Conservation (phyloP, 92 coral and sea anemone species). For the Bergia puertoricense region DNA sequence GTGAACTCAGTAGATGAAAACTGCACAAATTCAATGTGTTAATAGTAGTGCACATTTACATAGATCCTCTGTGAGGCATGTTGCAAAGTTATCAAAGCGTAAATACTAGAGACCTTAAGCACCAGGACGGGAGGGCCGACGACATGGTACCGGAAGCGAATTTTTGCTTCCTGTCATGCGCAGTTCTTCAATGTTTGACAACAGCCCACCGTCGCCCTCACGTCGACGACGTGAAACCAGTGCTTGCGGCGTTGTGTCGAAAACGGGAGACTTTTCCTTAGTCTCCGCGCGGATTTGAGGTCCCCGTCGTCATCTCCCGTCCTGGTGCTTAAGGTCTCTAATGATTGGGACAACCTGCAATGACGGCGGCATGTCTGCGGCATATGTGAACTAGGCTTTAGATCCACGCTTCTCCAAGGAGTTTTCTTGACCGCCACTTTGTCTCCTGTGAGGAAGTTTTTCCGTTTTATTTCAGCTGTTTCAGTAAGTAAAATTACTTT, state of each 20-base stretch:
- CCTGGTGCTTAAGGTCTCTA: no score
- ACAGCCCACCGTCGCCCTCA: conserved; percentile 39
- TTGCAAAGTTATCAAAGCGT: neutral
- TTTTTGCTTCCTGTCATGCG: conserved; percentile 43
- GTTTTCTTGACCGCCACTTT: no score
- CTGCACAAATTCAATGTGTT: neutral
- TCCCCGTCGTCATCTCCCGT: no score
- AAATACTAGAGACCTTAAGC: conserved; percentile 39
- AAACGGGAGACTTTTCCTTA: conserved; percentile 4
- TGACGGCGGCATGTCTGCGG: no score
- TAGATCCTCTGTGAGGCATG: no score
- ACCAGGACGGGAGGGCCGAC: conserved; percentile 49
- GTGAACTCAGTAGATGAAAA: neutral
- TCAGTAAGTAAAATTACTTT: no score
- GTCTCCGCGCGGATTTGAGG: no score
- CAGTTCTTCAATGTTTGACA: conserved; percentile 20
- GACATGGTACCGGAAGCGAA: conserved; percentile 50
- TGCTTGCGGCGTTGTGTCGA: conserved; percentile 17
- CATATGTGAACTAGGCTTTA: no score
- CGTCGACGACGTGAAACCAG: conserved; percentile 41
- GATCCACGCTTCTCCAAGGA: no score
- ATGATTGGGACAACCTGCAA: no score
- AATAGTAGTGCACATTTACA: neutral
- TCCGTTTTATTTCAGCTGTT: no score
- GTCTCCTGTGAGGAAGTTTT: no score